These are phyloP conservation scores for Taxidea taxus DNA, from an alignment of 2,113 vertebrate genomes.

Conservation along the genomic window DNA sequence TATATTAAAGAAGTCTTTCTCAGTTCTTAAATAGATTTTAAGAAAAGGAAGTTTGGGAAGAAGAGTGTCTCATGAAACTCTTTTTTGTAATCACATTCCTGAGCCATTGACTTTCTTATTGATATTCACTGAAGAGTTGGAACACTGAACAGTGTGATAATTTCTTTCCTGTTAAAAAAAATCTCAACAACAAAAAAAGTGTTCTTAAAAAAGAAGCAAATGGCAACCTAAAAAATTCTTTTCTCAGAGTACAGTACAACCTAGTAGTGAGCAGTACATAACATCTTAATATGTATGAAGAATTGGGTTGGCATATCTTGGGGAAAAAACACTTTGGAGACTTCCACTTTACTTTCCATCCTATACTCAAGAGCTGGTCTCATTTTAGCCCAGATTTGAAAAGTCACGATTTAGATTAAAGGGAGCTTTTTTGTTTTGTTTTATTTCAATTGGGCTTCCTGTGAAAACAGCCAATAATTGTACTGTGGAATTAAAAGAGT, in stretches of 20 bases:
- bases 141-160: constrained; percentile 35
- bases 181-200: not conserved
- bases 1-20: not conserved
- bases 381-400: not conserved
- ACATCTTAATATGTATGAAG: not conserved
- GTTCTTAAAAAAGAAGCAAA: constrained; percentile 46
- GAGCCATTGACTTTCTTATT: constrained; percentile 34
- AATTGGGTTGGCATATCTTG: not conserved
- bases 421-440: not conserved
- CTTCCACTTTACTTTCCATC: not conserved
- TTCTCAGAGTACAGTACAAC: not conserved
- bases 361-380: not conserved
- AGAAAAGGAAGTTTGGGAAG: constrained; percentile 1
- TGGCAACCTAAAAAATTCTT: not conserved
- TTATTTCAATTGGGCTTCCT: not conserved
- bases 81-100: not conserved
- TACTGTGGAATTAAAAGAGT: not conserved
- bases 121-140: constrained; percentile 37
- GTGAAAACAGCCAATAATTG: not conserved
- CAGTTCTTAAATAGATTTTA: not conserved
- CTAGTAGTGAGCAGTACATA: not conserved
- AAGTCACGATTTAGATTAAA: not conserved
- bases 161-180: constrained; percentile 49
- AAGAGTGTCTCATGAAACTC: not conserved
- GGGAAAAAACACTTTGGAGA: not conserved